Percentiles rank a stretch among this genome's conserved stretches.
Evolutionary conservation across 2,888 invertebrate genomes (phyloP).

Genomic region (Tipula unca): DNA sequence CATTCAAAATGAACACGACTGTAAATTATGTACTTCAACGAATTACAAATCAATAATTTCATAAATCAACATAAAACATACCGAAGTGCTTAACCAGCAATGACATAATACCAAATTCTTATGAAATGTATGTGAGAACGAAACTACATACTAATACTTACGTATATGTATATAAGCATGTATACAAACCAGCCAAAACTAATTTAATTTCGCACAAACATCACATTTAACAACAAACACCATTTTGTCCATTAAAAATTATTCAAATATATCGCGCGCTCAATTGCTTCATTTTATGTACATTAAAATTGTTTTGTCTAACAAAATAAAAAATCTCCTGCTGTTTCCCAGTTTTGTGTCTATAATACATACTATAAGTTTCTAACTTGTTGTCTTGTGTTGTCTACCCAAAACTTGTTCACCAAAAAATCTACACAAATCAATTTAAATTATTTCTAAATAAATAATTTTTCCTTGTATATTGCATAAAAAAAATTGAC

Average conservation of each 20-base stretch:
- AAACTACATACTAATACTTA: background rate
- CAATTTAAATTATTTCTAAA: constrained; percentile 14
- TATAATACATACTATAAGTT: background rate
- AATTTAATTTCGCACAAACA: background rate
- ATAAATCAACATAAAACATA: background rate
- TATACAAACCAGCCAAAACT: background rate
- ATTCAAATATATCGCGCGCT: background rate
- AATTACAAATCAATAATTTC: background rate
- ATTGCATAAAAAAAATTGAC: constrained; percentile 8
- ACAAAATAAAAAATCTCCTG: background rate
- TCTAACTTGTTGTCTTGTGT: constrained; percentile 8
- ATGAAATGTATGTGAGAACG: background rate
- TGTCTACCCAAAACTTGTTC: constrained; percentile 14
- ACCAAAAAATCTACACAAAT: constrained; percentile 14
- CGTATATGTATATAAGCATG: no score
- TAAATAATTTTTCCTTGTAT: background rate
- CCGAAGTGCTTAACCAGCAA: background rate
- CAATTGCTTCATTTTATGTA: background rate
- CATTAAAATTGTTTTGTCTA: background rate
- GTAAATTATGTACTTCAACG: background rate
- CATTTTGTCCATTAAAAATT: background rate
- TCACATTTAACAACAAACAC: background rate
- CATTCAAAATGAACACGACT: background rate
- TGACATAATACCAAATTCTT: background rate
- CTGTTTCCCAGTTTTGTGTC: background rate